phyloP scores from a whole-genome alignment of 2,888 invertebrate species.

The Dilophus febrilis region DNA sequence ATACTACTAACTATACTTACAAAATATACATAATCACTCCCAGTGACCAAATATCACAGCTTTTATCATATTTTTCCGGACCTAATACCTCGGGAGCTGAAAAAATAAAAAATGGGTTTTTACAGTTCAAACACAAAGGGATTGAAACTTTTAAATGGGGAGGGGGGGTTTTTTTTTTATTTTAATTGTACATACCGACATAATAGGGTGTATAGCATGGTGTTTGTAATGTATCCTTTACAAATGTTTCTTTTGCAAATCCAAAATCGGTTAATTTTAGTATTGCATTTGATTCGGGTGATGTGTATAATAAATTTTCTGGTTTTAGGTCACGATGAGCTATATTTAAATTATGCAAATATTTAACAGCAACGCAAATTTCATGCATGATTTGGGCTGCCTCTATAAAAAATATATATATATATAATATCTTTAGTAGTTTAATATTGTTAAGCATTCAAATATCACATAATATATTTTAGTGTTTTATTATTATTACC shows the following conservation, averaged over 20 bases:
- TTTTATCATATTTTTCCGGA: constrained; percentile 95
- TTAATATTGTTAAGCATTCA: no score
- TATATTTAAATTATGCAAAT: constrained; percentile 84
- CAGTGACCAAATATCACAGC: constrained; percentile 97
- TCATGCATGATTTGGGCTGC: constrained; percentile 91
- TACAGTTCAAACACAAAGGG: no score
- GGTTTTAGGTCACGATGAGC: constrained; percentile 97
- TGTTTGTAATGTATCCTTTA: constrained; percentile 81
- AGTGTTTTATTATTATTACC: constrained; percentile 12
- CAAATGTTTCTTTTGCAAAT: constrained; percentile 86
- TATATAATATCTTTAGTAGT: no score
- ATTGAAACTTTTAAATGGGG: background rate
- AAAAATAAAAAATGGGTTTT: no score
- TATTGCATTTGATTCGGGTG: constrained; percentile 52
- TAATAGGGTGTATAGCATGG: constrained; percentile 99
- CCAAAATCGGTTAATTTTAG: constrained; percentile 98
- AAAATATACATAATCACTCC: constrained; percentile 99
- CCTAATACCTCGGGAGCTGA: constrained; percentile 62
- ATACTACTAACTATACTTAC: no score
- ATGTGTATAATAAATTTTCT: constrained; percentile 87
- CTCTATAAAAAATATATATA: constrained; percentile 45
- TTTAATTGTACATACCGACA: constrained; percentile 48
- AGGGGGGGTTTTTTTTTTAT: background rate
- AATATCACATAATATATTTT: no score
- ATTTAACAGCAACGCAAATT: constrained; percentile 87